phyloP scores from a whole-genome alignment of 2,888 invertebrate genomes.

The Pristionchus entomophagus region DNA sequence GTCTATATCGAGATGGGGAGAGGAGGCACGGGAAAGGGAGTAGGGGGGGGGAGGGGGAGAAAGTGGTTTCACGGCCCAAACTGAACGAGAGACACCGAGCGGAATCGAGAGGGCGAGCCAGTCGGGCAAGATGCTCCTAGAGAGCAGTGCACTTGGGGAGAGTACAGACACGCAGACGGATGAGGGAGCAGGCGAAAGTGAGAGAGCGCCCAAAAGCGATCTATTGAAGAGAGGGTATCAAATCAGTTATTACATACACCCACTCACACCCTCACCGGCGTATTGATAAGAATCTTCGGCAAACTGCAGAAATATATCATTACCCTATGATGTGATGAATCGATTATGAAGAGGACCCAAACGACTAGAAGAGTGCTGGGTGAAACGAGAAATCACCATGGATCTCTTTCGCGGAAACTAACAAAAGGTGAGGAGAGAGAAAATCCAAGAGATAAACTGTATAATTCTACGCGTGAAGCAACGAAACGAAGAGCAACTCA shows the following conservation, averaged over 20 bases:
- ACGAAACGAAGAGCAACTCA: too few relatives aligned
- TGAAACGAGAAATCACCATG: too few relatives aligned
- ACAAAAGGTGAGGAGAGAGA: too few relatives aligned
- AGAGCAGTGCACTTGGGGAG: neutral
- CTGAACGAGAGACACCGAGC: neutral
- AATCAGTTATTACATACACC: neutral
- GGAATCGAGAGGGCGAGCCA: neutral
- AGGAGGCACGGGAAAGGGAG: neutral
- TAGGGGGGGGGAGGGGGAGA: neutral
- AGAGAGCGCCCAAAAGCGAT: neutral
- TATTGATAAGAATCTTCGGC: too few relatives aligned
- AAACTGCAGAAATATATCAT: too few relatives aligned
- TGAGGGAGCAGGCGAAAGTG: neutral
- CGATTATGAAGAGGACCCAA: too few relatives aligned
- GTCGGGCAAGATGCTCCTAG: neutral
- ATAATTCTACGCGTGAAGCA: too few relatives aligned
- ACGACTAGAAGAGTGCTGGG: too few relatives aligned
- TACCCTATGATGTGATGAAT: too few relatives aligned
- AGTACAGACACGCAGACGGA: neutral
- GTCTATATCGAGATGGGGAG: constrained; percentile 20
- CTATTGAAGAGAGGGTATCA: neutral
- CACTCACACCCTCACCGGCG: neutral
- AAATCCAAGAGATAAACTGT: too few relatives aligned
- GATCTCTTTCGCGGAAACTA: too few relatives aligned
- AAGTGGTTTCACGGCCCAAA: constrained; percentile 18